Evolutionary conservation across 2,113 vertebrate species (phyloP).

Genomic region (Oostethus manadensis): DNA sequence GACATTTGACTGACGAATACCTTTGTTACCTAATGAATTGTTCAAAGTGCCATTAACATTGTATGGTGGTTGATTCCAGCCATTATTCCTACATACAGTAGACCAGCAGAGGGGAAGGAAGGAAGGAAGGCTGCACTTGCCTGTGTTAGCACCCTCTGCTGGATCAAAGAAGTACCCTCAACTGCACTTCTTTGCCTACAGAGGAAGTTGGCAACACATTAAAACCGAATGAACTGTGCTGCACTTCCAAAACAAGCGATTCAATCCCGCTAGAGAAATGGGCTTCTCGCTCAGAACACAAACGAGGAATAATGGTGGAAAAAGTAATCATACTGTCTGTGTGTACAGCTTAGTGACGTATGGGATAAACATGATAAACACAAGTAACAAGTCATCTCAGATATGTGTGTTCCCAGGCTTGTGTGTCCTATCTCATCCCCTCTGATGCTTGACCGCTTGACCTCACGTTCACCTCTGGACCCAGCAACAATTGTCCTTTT

Average conservation of each 20-base stretch:
- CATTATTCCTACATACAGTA: conserved; percentile 52
- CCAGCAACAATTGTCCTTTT: conserved; percentile 60
- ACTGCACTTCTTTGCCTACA: conserved; percentile 8
- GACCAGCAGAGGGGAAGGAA: conserved; percentile 45
- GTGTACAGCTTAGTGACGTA: conserved; percentile 9
- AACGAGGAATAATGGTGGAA: conserved; percentile 28
- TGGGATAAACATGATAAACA: background rate
- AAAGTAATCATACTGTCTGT: conserved; percentile 19
- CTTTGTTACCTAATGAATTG: conserved; percentile 62
- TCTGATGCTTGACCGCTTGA: conserved; percentile 41
- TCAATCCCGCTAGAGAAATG: conserved; percentile 22
- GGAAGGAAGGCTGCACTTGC: conserved; percentile 16
- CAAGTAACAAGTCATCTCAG: background rate
- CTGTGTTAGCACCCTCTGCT: conserved; percentile 58
- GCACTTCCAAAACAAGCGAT: conserved; percentile 33
- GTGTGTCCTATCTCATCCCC: conserved; percentile 26
- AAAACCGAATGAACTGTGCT: conserved; percentile 42
- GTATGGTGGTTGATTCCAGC: conserved; percentile 53
- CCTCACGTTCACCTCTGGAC: conserved; percentile 35
- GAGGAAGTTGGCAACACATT: conserved; percentile 36
- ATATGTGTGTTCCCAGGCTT: conserved; percentile 13
- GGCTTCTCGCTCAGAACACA: conserved; percentile 19
- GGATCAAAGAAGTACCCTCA: conserved; percentile 31
- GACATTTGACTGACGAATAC: conserved; percentile 60
- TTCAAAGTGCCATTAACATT: conserved; percentile 63